phyloP scores from a whole-genome alignment of 1,140 invertebrate species.

The Ips typographus region DNA sequence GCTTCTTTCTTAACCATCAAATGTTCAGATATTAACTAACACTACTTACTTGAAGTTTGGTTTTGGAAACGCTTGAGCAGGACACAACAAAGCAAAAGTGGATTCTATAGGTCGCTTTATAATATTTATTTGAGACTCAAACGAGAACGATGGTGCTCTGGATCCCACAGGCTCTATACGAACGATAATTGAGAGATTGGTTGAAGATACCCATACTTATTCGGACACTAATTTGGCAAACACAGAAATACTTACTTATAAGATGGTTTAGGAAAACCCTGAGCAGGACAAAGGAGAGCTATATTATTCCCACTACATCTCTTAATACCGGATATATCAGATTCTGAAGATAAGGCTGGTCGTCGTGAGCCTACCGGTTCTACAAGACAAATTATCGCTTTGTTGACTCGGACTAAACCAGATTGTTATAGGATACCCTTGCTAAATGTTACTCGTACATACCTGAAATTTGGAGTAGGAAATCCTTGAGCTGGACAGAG shows the following conservation, averaged over 20 bases:
- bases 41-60: slow-evolving; percentile 66
- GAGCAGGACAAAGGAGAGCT: slow-evolving; percentile 53
- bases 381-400: slow-evolving; percentile 59
- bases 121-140: slow-evolving; percentile 50
- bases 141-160: slow-evolving; percentile 60
- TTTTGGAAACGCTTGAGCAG: slow-evolving; percentile 69
- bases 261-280: slow-evolving; percentile 63
- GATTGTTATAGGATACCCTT: slow-evolving; percentile 42
- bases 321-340: slow-evolving; percentile 53
- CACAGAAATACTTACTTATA: slow-evolving; percentile 53
- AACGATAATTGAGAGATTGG: not conserved
- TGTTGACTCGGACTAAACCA: slow-evolving; percentile 32
- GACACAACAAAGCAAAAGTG: slow-evolving; percentile 63
- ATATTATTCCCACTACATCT: slow-evolving; percentile 59
- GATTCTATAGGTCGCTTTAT: slow-evolving; percentile 39
- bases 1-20: too few relatives aligned
- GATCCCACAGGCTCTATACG: slow-evolving; percentile 54
- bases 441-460: slow-evolving; percentile 54
- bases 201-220: not conserved
- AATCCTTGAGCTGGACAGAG: slow-evolving; percentile 68
- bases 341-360: slow-evolving; percentile 68
- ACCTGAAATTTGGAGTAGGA: slow-evolving; percentile 72
- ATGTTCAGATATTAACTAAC: not conserved
- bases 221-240: not conserved
- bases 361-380: slow-evolving; percentile 68